phyloP scores from a whole-genome alignment of 2,797 vertebrate species.

The Pseudomugil gertrudae region DNA sequence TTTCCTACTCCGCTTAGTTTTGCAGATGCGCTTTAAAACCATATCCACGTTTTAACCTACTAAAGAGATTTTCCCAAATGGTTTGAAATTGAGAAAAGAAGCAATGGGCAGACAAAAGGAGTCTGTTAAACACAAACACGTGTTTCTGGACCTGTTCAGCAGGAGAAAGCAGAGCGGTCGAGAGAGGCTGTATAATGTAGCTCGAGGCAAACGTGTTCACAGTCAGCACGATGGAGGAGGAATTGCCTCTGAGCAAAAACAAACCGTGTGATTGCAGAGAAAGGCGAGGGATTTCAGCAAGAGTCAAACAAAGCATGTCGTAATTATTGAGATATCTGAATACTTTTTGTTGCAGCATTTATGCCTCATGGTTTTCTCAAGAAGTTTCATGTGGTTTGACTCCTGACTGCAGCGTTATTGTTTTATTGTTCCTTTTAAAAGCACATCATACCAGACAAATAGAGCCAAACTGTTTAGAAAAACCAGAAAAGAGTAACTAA shows the following conservation, averaged over 20 bases:
- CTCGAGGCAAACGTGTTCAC: conserved; percentile 73
- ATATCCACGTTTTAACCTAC: background rate
- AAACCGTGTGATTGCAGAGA: conserved; percentile 57
- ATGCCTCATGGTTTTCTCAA: background rate
- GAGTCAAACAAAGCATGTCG: background rate
- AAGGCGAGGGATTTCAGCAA: conserved; percentile 28
- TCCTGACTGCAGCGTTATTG: background rate
- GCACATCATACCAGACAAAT: background rate
- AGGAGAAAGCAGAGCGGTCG: conserved; percentile 5
- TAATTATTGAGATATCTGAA: background rate
- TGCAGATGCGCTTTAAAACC: background rate
- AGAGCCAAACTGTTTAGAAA: too few relatives aligned
- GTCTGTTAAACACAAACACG: conserved; percentile 52
- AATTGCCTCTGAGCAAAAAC: conserved; percentile 36
- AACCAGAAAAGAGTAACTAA: too few relatives aligned
- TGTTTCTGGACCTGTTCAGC: conserved; percentile 44
- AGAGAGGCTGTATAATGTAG: conserved; percentile 32
- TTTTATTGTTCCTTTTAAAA: background rate
- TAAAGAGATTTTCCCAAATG: conserved; percentile 21
- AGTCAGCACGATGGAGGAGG: conserved; percentile 66
- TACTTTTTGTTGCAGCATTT: background rate
- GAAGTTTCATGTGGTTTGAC: background rate
- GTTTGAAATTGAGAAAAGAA: conserved; percentile 18
- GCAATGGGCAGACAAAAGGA: conserved; percentile 11
- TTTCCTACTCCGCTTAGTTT: conserved; percentile 1